These are phyloP conservation scores for Drosophila miranda DNA, from an alignment of 1,140 invertebrate species.

Conservation along the genomic window DNA sequence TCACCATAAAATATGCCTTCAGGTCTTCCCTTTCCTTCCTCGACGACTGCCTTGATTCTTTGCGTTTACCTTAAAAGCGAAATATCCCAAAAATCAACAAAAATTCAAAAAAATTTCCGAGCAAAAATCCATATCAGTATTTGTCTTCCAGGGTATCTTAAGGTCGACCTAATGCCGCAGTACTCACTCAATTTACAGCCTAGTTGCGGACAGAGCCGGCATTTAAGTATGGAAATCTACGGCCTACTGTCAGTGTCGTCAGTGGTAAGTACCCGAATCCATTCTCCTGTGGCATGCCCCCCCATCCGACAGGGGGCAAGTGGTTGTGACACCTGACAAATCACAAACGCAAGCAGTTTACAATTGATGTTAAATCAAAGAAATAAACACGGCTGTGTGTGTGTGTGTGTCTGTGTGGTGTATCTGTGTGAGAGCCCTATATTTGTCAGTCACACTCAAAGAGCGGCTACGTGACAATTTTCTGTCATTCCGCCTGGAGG, in stretches of 20 bases:
- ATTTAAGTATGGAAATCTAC: constrained; percentile 1
- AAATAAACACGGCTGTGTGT: constrained; percentile 42
- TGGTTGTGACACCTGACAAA: constrained; percentile 55
- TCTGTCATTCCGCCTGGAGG: constrained; percentile 57
- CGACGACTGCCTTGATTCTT: no score
- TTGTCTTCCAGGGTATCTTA: no score
- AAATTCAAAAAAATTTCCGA: no score
- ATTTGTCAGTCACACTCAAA: constrained; percentile 46
- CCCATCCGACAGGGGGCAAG: not conserved
- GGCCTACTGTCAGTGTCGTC: not conserved
- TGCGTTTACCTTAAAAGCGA: no score
- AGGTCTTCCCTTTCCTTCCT: no score
- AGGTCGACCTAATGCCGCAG: no score
- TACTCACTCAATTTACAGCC: no score
- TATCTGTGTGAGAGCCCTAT: constrained; percentile 20
- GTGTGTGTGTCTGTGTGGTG: constrained; percentile 2
- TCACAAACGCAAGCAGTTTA: constrained; percentile 58
- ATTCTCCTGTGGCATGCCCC: not conserved
- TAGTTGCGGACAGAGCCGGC: no score
- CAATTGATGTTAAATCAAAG: constrained; percentile 72
- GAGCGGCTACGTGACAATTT: constrained; percentile 54
- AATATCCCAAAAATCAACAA: no score
- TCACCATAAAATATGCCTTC: no score
- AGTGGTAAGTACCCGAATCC: not conserved
- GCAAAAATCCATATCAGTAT: no score